Base-by-base conservation (phyloP, 2,888 invertebrate species). In the Helleia helle region DNA sequence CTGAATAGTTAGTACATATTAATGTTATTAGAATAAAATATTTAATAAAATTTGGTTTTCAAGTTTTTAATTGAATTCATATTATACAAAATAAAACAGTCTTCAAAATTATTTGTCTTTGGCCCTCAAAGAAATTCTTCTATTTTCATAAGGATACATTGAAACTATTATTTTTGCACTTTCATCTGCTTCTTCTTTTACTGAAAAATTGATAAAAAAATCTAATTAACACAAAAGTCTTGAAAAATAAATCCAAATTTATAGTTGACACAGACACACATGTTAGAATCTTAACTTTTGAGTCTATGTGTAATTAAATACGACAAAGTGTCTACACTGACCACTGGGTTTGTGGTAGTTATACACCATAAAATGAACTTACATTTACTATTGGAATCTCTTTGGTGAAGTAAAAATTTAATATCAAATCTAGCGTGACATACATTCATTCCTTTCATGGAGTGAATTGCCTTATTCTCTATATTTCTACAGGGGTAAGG, bases 141-240 rank as follows among this genome's bases (percentile, higher is more conserved):
- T 62, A 25, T 77, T 76, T 9, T 66, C 61, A 3, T 4, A 26
- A 1, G 71, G 66, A 47, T 77, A 75, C 56, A 60, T 59, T 0
- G 48, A 31, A 0, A 61, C 13, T 26, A 77, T 76, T 45, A 51
- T 66, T 8, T 56, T 50, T 0, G 47, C 43, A 5, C 40, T 56
- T 15, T 62, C 60, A 0, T 54, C 46, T 0, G 73, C 72, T 34
- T 70, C 71, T n/a, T 58, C 48, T 45, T 52, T 52, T 12, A 50
- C 77, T 77, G 51, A 43, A 67, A 66, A n/a, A n/a, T n/a, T n/a
- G n/a, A n/a, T n/a, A n/a, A n/a, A n/a, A n/a, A n/a, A n/a, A n/a
- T n/a, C n/a, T n/a, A n/a, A n/a, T n/a, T n/a, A n/a, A n/a, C n/a
- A n/a, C n/a, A n/a, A n/a, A n/a, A n/a, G n/a, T n/a, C n/a, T n/a